Evolutionary conservation across 2,113 vertebrate genomes (phyloP).

Genomic region (Notechis scutatus): DNA sequence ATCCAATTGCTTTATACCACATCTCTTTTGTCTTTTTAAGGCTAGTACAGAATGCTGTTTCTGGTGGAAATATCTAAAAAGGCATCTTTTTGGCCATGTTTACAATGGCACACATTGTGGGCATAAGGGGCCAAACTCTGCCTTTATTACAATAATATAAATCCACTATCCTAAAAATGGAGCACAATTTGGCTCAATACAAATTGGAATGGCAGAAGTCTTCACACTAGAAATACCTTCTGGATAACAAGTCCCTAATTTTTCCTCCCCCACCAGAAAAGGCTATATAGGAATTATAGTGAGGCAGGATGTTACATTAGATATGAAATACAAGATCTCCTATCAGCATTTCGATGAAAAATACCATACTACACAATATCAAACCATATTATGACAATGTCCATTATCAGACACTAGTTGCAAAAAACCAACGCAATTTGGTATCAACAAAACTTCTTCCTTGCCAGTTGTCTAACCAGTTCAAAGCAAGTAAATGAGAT

Average conservation of each 20-base stretch:
- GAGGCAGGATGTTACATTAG: conserved; percentile 35
- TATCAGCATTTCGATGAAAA: not conserved
- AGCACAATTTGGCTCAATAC: conserved; percentile 24
- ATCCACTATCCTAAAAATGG: not conserved
- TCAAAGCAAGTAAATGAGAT: not conserved
- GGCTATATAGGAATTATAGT: not conserved
- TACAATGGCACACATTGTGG: not conserved
- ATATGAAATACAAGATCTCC: conserved; percentile 12
- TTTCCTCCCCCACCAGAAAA: not conserved
- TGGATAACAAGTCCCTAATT: not conserved
- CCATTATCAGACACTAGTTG: not conserved
- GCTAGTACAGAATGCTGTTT: accelerated
- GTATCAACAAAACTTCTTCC: not conserved
- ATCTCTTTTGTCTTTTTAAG: not conserved
- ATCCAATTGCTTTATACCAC: not conserved
- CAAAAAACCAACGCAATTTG: not conserved
- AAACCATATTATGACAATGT: not conserved
- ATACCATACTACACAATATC: conserved; percentile 10
- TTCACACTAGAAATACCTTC: not conserved
- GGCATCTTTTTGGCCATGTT: conserved; percentile 14
- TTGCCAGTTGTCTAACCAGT: not conserved
- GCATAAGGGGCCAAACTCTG: not conserved
- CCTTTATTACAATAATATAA: not conserved
- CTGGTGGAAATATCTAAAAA: conserved; percentile 15
- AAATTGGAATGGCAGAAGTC: not conserved